Evolutionary conservation across 2,888 invertebrate species (phyloP).

Genomic region (Ashinkailepas kermadecensis): DNA sequence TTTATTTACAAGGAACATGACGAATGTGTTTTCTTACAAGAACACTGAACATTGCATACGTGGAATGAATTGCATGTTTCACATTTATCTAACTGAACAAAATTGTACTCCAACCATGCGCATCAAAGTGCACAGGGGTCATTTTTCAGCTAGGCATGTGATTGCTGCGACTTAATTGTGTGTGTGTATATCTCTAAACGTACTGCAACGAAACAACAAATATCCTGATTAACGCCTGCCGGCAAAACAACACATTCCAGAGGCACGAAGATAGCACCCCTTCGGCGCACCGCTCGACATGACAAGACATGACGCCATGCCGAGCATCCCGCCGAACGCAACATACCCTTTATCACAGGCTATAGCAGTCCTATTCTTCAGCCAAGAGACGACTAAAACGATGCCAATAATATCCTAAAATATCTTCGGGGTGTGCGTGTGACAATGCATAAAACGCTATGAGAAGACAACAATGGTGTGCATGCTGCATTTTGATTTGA

Average conservation of each 20-base stretch:
- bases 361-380: neutral
- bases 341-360: neutral
- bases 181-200: too few relatives aligned
- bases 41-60: constrained; percentile 1
- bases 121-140: neutral
- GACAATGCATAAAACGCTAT: constrained; percentile 15
- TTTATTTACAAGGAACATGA: constrained; percentile 21
- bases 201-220: too few relatives aligned
- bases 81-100: neutral
- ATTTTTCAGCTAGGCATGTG: too few relatives aligned
- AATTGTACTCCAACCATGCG: neutral
- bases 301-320: too few relatives aligned
- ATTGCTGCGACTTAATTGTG: too few relatives aligned
- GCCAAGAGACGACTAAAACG: neutral
- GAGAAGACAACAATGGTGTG: constrained; percentile 9
- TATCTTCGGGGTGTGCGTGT: neutral
- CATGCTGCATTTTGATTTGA: constrained; percentile 14
- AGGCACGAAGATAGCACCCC: neutral
- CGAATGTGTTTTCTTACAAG: constrained; percentile 14
- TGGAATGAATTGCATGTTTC: neutral
- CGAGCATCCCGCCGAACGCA: neutral
- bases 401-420: constrained; percentile 9
- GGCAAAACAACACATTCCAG: neutral
- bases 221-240: too few relatives aligned
- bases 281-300: too few relatives aligned